phyloP scores from a whole-genome alignment of 2,888 invertebrate genomes.

The Hydropsyche betteni region DNA sequence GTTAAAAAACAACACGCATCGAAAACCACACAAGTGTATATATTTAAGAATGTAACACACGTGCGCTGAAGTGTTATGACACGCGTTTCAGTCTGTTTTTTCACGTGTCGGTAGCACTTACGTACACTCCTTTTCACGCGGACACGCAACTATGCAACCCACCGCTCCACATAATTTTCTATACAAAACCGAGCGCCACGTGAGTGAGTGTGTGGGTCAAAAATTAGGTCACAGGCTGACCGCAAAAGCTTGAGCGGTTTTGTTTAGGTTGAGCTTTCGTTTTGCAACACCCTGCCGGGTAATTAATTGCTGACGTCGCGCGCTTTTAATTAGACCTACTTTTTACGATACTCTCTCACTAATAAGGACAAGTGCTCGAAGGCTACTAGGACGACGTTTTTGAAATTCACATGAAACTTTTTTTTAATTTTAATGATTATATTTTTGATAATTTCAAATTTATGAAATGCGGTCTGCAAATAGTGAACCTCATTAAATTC shows the following conservation, averaged over 20 bases:
- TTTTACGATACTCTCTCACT: conserved; percentile 8
- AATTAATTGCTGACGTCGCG: conserved; percentile 35
- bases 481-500: too few relatives aligned
- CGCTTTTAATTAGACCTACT: conserved; percentile 34
- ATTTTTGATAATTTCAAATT: too few relatives aligned
- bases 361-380: not conserved
- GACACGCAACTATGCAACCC: too few relatives aligned
- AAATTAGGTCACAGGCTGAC: too few relatives aligned
- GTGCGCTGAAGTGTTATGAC: conserved; percentile 23
- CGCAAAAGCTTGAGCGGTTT: not conserved
- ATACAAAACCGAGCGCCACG: too few relatives aligned
- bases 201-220: too few relatives aligned
- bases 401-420: too few relatives aligned
- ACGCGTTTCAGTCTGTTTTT: conserved; percentile 28
- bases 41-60: conserved; percentile 15
- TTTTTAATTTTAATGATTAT: too few relatives aligned
- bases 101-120: conserved; percentile 22
- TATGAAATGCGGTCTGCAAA: too few relatives aligned
- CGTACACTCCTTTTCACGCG: conserved; percentile 1
- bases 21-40: not conserved
- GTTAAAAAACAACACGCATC: not conserved
- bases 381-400: too few relatives aligned
- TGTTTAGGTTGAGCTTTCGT: conserved; percentile 29
- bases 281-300: conserved; percentile 10
- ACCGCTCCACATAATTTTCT: too few relatives aligned